Conservation (phyloP, 2,888 invertebrate species). For the Polydesmus complanatus region DNA sequence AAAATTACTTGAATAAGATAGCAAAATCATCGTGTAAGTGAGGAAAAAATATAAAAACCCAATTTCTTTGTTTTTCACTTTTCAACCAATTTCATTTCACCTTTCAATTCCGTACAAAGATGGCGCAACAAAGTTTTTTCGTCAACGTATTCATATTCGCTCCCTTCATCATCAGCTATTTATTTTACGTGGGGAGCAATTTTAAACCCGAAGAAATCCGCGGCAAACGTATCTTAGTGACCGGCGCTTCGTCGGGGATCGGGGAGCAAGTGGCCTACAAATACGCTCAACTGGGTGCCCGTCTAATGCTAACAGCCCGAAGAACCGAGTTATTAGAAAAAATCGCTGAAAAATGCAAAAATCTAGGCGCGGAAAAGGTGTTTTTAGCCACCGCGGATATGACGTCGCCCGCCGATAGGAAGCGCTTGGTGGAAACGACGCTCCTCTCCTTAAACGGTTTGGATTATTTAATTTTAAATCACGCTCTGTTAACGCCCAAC, state of each 20-base stretch:
- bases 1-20: too few relatives aligned
- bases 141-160: too few relatives aligned
- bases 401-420: not conserved
- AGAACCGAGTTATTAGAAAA: slow-evolving; percentile 1
- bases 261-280: slow-evolving; percentile 32
- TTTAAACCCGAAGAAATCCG: slow-evolving; percentile 19
- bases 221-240: slow-evolving; percentile 28
- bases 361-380: slow-evolving; percentile 6
- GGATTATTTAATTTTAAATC: slow-evolving; percentile 8
- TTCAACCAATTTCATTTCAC: too few relatives aligned
- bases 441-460: not conserved
- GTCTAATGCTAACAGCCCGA: slow-evolving; percentile 8
- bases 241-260: slow-evolving; percentile 30
- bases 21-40: too few relatives aligned
- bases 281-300: slow-evolving; percentile 27
- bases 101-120: too few relatives aligned
- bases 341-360: slow-evolving; percentile 2
- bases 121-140: too few relatives aligned
- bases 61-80: too few relatives aligned
- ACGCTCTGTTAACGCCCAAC: not conserved
- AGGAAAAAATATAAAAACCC: too few relatives aligned
- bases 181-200: too few relatives aligned
- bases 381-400: slow-evolving; percentile 1
- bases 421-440: not conserved
- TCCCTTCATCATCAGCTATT: too few relatives aligned